Conservation (phyloP, 2,888 invertebrate genomes). For the Copidosoma aretas region DNA sequence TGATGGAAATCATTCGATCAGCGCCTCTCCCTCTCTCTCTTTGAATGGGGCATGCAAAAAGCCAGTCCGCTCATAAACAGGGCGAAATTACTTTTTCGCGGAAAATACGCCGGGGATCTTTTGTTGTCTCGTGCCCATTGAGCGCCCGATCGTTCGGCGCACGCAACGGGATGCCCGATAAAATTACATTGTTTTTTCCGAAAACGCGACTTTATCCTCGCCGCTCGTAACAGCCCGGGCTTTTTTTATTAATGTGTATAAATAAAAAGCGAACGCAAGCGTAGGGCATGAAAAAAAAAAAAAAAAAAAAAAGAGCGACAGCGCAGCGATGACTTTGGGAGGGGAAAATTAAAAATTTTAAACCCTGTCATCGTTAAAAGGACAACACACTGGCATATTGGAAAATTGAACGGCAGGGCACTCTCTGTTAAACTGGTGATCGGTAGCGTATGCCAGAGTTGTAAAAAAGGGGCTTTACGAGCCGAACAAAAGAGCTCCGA, state of each 20-base stretch:
- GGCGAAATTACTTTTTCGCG: slow-evolving; percentile 35
- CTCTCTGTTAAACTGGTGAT: too few species aligned
- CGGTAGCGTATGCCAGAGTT: too few species aligned
- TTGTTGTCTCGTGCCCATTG: slow-evolving; percentile 14
- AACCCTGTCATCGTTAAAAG: too few species aligned
- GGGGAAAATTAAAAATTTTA: too few species aligned
- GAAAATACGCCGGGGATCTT: slow-evolving; percentile 10
- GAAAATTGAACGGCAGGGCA: too few species aligned
- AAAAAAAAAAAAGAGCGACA: too few species aligned
- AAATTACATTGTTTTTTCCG: slow-evolving; percentile 33
- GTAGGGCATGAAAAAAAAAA: too few species aligned
- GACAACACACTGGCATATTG: too few species aligned
- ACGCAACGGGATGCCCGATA: slow-evolving; percentile 17
- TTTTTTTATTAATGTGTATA: too few species aligned
- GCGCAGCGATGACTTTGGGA: too few species aligned
- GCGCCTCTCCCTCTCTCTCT: background rate
- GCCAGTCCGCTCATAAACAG: slow-evolving; percentile 25
- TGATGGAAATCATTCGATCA: slow-evolving; percentile 22
- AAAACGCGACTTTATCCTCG: background rate
- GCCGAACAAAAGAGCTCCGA: too few species aligned
- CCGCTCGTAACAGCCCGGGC: background rate
- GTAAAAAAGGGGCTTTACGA: background rate
- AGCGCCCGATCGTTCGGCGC: background rate
- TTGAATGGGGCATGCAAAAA: background rate
- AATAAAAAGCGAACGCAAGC: too few species aligned